Percentiles rank a stretch among this genome's conserved stretches.
phyloP scores from a whole-genome alignment of 2,797 vertebrate species.

The Discoglossus pictus region DNA sequence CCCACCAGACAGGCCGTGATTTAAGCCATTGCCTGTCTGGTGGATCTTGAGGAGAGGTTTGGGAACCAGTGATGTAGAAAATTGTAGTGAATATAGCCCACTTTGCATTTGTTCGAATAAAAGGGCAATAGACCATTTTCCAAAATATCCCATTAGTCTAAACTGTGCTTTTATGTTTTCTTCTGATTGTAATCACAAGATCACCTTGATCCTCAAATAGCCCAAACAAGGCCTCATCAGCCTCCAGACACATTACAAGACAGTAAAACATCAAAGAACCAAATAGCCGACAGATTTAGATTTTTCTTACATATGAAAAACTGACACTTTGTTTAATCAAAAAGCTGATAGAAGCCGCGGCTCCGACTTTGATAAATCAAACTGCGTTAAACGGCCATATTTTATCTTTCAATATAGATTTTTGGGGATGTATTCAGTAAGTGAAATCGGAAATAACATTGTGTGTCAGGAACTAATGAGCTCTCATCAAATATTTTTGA shows the following conservation, averaged over 20 bases:
- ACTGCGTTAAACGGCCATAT: conserved; percentile 27
- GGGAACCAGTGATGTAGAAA: too few relatives aligned
- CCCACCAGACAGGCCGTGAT: too few relatives aligned
- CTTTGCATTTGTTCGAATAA: too few relatives aligned
- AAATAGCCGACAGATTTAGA: conserved; percentile 20
- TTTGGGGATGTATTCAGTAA: conserved; percentile 4
- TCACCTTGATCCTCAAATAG: conserved; percentile 14
- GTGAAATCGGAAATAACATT: not conserved
- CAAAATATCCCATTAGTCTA: too few relatives aligned
- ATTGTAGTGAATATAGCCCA: too few relatives aligned
- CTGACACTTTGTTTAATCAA: conserved; percentile 39
- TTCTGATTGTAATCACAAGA: conserved; percentile 23
- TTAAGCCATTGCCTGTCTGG: too few relatives aligned
- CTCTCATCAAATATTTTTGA: conserved; percentile 26
- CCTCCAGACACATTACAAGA: conserved; percentile 30
- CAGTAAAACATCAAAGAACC: conserved; percentile 19
- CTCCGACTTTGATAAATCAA: conserved; percentile 33
- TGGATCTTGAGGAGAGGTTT: too few relatives aligned
- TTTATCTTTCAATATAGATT: conserved; percentile 18
- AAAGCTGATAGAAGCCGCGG: conserved; percentile 16
- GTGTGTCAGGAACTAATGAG: conserved; percentile 35
- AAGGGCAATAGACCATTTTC: conserved; percentile 2
- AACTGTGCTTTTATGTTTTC: too few relatives aligned
- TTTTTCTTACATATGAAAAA: conserved; percentile 19
- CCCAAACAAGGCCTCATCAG: not conserved